Evolutionary conservation across 2,113 vertebrate genomes (phyloP).

Genomic region (Tenrec ecaudatus): DNA sequence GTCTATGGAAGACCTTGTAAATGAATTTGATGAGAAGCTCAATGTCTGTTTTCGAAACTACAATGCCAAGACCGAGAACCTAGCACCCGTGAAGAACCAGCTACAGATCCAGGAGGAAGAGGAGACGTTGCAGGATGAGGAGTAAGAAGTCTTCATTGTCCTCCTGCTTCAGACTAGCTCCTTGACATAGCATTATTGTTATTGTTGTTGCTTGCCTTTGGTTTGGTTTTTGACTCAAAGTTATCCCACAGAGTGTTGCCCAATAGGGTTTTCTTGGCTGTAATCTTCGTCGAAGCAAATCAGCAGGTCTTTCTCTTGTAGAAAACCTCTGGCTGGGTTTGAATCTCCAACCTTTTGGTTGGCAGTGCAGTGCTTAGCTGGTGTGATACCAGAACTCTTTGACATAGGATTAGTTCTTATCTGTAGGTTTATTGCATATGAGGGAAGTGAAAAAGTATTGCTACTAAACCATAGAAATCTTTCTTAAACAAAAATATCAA

Average conservation of each 20-base stretch:
- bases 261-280: background rate
- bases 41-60: conserved; percentile 97
- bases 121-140: conserved; percentile 93
- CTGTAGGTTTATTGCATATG: background rate
- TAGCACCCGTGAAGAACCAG: conserved; percentile 94
- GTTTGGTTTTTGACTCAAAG: background rate
- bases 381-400: background rate
- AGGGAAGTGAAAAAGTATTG: no score
- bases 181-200: background rate
- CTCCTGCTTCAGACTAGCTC: conserved; percentile 20
- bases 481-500: no score
- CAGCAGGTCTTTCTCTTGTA: background rate
- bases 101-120: conserved; percentile 93
- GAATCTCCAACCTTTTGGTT: background rate
- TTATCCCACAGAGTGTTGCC: background rate
- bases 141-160: conserved; percentile 87
- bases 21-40: conserved; percentile 96
- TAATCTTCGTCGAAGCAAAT: background rate
- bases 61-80: conserved; percentile 94
- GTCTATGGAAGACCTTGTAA: conserved; percentile 97
- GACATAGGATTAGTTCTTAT: background rate
- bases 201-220: background rate
- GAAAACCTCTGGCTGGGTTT: background rate
- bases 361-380: background rate
- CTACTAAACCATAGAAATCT: no score